Conservation (phyloP, 2,888 invertebrate species). For the Prosopocoilus inquinatus region DNA sequence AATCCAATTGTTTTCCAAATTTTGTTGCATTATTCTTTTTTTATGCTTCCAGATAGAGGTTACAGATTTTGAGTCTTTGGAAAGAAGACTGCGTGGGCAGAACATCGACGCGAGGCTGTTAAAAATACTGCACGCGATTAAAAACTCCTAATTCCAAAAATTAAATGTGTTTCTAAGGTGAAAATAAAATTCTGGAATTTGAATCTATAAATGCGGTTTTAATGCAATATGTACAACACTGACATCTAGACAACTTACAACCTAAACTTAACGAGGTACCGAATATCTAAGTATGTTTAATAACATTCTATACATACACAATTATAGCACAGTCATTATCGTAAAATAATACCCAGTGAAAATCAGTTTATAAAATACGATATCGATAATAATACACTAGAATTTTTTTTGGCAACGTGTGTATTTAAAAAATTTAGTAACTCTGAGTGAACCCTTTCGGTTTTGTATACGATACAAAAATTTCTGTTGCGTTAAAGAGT, state of each 20-base stretch:
- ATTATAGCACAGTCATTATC: conserved; percentile 3
- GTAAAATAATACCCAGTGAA: conserved; percentile 1
- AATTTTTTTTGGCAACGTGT: neutral
- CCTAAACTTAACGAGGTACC: conserved; percentile 35
- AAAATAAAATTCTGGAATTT: conserved; percentile 13
- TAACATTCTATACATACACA: conserved; percentile 9
- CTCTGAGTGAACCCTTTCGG: no score
- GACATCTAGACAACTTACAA: conserved; percentile 38
- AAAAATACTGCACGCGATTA: conserved; percentile 54
- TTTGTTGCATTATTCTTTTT: neutral
- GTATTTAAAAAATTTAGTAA: neutral
- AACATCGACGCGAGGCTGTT: conserved; percentile 53
- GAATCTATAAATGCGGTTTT: conserved; percentile 46
- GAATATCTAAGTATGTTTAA: conserved; percentile 17
- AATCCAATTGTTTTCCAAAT: neutral
- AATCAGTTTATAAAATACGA: neutral
- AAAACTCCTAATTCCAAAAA: conserved; percentile 32
- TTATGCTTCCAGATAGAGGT: conserved; percentile 59
- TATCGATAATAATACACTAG: neutral
- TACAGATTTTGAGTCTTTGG: conserved; percentile 67
- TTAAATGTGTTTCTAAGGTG: neutral
- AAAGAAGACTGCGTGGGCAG: conserved; percentile 55
- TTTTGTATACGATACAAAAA: no score
- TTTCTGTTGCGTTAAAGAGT: no score
- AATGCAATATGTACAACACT: conserved; percentile 48